Evolutionary conservation across 2,888 invertebrate species (phyloP), one percentile per base, ranked within the genome.

Genomic region (Drosophila ezoana): DNA sequence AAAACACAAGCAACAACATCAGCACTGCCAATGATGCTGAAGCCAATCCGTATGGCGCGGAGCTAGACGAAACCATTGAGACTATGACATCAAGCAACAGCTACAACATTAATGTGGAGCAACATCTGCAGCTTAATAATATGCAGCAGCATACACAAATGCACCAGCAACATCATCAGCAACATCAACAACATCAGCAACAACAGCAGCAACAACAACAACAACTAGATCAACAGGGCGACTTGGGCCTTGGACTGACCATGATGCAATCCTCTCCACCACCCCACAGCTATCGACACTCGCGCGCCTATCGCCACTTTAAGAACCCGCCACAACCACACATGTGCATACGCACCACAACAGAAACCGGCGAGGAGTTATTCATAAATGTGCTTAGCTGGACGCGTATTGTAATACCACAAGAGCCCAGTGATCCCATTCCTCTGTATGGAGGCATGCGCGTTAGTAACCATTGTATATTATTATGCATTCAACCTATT

Each of bases 241-340:
- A 83, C 20, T 49, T 85, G 37, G 85, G 89, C 1, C 41, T 85
- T 49, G 81, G 83, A 8, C 37, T 85, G 35, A 49, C 89, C 45
- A 61, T 89, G 63, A 90, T 90, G 89, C 91, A 91, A 91, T 93
- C 85, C 85, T 92, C 91, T n/a, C 91, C 92, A 54, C 94, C 94
- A 43, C 92, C 94, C 53, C 94, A 94, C 84, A 93, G 94, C 92
- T 93, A 93, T 71, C 93, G 94, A 40, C 93, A 93, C 61, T 94
- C 94, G 32, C 92, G 94, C 87, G 94, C 94, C 69, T 94, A 94
- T 90, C 93, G 95, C 58, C 94, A 95, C 84, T 95, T 95, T 79
- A 95, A 95, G 90, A 95, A 95, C 91, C 95, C 95, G 51, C 95
- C 95, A 2, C 95, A 95, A 77, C 95, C 95, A 11, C 95, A 95